phyloP scores from a whole-genome alignment of 2,888 invertebrate genomes.

The Dryococelus australis region DNA sequence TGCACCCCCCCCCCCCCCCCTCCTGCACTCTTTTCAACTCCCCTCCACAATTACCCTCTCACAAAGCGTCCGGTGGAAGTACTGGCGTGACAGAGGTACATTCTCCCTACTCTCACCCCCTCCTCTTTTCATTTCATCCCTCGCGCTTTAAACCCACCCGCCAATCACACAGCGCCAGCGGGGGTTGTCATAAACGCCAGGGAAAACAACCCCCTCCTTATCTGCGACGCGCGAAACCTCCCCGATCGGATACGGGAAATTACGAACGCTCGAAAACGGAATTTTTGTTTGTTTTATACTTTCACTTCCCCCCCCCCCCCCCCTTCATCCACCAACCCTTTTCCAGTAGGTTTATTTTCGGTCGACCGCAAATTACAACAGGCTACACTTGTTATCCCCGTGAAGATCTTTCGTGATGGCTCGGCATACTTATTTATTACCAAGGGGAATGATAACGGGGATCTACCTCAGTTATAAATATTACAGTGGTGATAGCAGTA shows the following conservation, averaged over 20 bases:
- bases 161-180: background rate
- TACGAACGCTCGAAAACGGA: background rate
- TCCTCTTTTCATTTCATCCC: background rate
- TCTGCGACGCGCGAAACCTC: background rate
- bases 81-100: too few species aligned
- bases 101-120: too few species aligned
- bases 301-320: background rate
- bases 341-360: background rate
- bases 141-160: background rate
- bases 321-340: background rate
- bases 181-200: background rate
- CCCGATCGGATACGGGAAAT: background rate
- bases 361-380: too few species aligned
- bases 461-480: too few species aligned
- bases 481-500: too few species aligned
- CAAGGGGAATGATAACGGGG: too few species aligned
- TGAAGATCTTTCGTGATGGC: too few species aligned
- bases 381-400: too few species aligned
- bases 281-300: background rate
- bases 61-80: too few species aligned
- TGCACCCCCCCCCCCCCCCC: background rate
- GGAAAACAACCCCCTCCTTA: background rate
- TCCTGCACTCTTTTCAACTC: background rate
- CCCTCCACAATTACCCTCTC: too few species aligned
- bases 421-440: too few species aligned